phyloP scores from a whole-genome alignment of 2,888 invertebrate species.

The Crepidodera aurea region DNA sequence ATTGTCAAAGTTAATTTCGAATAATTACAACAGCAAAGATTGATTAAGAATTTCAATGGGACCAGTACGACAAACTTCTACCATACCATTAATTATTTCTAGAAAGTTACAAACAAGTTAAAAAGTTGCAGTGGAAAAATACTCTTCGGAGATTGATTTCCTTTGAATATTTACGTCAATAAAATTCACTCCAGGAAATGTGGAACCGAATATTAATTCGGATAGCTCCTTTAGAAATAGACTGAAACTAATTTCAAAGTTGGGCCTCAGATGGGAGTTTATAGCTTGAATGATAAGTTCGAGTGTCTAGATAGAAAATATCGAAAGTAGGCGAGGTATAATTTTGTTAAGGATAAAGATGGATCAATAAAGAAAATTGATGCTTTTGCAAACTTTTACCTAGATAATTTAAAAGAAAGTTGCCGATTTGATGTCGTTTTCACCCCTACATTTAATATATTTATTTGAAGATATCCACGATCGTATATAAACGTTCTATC shows the following conservation, averaged over 20 bases:
- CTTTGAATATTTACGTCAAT: slow-evolving; percentile 38
- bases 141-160: slow-evolving; percentile 38
- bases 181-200: slow-evolving; percentile 30
- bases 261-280: slow-evolving; percentile 30
- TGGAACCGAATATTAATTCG: slow-evolving; percentile 35
- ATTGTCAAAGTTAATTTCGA: slow-evolving; percentile 41
- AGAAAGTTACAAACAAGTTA: slow-evolving; percentile 35
- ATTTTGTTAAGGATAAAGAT: background rate
- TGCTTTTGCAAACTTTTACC: background rate
- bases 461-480: no score
- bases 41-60: slow-evolving; percentile 43
- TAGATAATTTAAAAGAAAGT: slow-evolving; percentile 28
- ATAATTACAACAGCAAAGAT: slow-evolving; percentile 41
- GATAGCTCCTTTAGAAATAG: slow-evolving; percentile 32
- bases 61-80: slow-evolving; percentile 33
- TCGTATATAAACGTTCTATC: no score
- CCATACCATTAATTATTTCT: slow-evolving; percentile 41
- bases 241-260: slow-evolving; percentile 34
- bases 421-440: no score
- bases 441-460: no score
- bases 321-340: slow-evolving; percentile 40
- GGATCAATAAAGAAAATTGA: background rate
- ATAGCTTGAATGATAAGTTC: slow-evolving; percentile 22
- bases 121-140: slow-evolving; percentile 38
- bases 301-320: slow-evolving; percentile 25